Conservation (phyloP, 2,888 invertebrate genomes). For the Synanthedon vespiformis region DNA sequence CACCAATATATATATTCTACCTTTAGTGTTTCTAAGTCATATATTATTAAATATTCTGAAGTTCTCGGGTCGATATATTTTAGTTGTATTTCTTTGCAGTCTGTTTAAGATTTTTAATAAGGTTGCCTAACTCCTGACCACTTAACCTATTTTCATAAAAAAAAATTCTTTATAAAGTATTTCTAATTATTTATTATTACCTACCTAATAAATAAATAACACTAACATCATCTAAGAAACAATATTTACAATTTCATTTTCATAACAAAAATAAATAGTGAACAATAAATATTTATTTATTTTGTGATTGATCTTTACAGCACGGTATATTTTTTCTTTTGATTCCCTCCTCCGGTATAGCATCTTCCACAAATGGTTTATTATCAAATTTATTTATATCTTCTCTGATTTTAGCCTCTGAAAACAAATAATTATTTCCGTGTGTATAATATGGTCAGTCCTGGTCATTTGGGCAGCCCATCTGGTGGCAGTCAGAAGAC, state of each 20-base stretch:
- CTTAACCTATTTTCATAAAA: neutral
- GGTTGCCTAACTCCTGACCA: too few species aligned
- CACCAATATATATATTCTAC: too few species aligned
- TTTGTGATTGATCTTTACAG: slow-evolving; percentile 30
- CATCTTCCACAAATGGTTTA: slow-evolving; percentile 69
- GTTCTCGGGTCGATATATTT: too few species aligned
- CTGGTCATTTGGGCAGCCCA: too few species aligned
- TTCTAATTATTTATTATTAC: neutral
- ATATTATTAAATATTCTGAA: too few species aligned
- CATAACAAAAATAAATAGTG: neutral
- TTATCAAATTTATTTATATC: slow-evolving; percentile 76
- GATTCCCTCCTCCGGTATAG: slow-evolving; percentile 39
- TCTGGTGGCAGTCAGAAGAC: too few species aligned
- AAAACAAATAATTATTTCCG: slow-evolving; percentile 23
- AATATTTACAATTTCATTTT: neutral
- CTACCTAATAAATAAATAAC: neutral
- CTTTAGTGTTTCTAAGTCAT: too few species aligned
- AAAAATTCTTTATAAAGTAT: neutral
- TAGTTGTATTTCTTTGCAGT: too few species aligned
- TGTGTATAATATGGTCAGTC: too few species aligned
- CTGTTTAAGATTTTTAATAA: too few species aligned
- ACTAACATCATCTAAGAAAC: neutral
- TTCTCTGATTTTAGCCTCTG: slow-evolving; percentile 72
- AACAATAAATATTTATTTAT: slow-evolving; percentile 15
- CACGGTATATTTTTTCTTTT: neutral